Percentiles rank a stretch among this genome's conserved stretches.
Conservation (phyloP, 2,797 vertebrate species). For the Muraenolepis orangiensis region DNA sequence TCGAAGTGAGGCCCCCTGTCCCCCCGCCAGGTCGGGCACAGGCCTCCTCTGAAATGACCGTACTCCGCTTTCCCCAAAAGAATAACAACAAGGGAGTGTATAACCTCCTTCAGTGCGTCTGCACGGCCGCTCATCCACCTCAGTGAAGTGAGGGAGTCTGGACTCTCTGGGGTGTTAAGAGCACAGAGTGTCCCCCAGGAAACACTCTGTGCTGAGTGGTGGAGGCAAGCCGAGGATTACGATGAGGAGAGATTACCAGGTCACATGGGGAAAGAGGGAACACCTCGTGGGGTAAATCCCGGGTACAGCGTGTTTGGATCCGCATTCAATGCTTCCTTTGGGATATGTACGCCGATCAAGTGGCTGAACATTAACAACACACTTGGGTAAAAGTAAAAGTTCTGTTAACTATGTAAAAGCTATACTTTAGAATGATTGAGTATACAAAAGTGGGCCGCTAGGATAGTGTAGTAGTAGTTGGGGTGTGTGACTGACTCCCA, state of each 20-base stretch:
- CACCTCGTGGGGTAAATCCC: not conserved
- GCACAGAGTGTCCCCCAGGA: not conserved
- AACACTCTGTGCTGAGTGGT: constrained; percentile 23
- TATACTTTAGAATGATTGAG: too few relatives aligned
- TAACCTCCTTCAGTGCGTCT: too few relatives aligned
- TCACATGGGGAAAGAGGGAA: constrained; percentile 41
- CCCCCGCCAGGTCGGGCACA: too few relatives aligned
- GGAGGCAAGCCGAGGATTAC: constrained; percentile 19
- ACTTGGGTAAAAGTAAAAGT: not conserved
- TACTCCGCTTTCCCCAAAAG: too few relatives aligned
- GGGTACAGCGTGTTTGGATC: constrained; percentile 1
- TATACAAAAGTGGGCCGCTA: not conserved
- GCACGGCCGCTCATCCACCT: not conserved
- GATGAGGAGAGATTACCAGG: constrained; percentile 50
- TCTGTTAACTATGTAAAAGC: too few relatives aligned
- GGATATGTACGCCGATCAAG: not conserved
- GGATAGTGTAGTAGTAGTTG: not conserved
- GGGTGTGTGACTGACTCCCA: not conserved
- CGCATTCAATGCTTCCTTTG: not conserved
- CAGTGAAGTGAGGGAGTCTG: not conserved
- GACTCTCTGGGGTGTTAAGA: not conserved
- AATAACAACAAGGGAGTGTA: too few relatives aligned
- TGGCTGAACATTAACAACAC: not conserved
- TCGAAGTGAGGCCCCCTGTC: too few relatives aligned
- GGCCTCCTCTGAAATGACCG: too few relatives aligned